Base-by-base conservation (phyloP, 2,888 invertebrate species). In the Liopterus haemorrhoidalis region DNA sequence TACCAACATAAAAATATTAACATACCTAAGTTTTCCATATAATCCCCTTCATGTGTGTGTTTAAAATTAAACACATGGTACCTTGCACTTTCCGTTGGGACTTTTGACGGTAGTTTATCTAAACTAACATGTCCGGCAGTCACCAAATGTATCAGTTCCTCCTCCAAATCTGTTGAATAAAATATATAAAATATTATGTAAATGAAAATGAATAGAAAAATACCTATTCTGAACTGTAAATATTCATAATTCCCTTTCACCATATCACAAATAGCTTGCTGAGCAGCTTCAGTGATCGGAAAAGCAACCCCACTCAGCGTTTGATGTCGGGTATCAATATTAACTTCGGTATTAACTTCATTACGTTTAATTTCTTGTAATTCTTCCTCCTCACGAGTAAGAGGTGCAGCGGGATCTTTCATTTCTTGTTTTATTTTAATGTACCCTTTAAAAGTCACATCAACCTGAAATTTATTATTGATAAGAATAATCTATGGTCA, bases 1-100 rank as follows among this genome's bases (percentile, higher is more conserved):
- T 42, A 31, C 28, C 27, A 22, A 48, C 31, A 28, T 35, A 46
- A 50, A 43, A 40, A 32, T 33, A 44, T 18, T 33, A 19, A 60
- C 69, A 65, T 68, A 91, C 90, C 85, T 67, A 82, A 79, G 60
- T 82, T 86, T 62, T 93, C 87, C 65, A 84, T 72, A 56, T 83
- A 86, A 64, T 93, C 92, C 18, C 93, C 93, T 67, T 96, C 95
- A 61, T 93, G 88, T 0, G 87, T 85, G 66, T 97, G 96, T 58
- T 85, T 85, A 68, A 90, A 96, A 56, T 82, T 78, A 63, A 82
- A 93, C 15, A 99, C 71, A 69, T 97, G 95, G 70, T 96, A 97
- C 56, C 96, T 77, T 18, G 91, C 91, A 57, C 78, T 75, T 59
- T 94, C 86, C 22, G 75, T 75, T 4, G 97, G 96, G 51, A 97